Base-by-base conservation (phyloP, 1,140 invertebrate genomes). In the Aculops lycopersici region DNA sequence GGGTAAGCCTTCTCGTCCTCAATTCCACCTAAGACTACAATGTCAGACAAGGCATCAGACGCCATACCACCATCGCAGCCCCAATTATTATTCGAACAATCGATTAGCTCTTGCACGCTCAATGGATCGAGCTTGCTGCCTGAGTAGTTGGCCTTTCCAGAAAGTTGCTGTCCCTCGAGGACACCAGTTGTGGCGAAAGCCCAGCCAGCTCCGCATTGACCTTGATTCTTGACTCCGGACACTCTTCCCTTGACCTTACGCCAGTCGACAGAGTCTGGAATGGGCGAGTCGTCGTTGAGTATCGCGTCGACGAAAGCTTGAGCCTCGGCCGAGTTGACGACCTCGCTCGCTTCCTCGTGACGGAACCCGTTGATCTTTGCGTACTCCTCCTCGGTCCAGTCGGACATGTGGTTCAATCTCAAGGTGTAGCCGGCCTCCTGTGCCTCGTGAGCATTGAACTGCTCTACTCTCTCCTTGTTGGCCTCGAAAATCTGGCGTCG, bases 251-350 rank as follows among this genome's bases (percentile, higher is more conserved):
- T 46, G 8, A n/a, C 24, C 1, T 48, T 45, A 38, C 53, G 46
- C 59, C 60, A 63, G 44, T 63, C 60, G 41, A 61, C 36, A 17
- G 38, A 14, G 14, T 40, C 40, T 14, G 80, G 77, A 21, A 79
- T 21, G 41, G 60, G 52, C 20, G 75, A 4, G 15, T 21, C 21
- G 3, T 20, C 17, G 66, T 58, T 77, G 64, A 31, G n/a, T 8
- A 31, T 31, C n/a, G 24, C 24, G 24, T 31, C 24, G 24, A 31
- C n/a, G n/a, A n/a, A n/a, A n/a, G n/a, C n/a, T n/a, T n/a, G n/a
- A n/a, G n/a, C n/a, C n/a, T n/a, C n/a, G n/a, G n/a, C n/a, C n/a
- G n/a, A n/a, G n/a, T n/a, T n/a, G n/a, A n/a, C n/a, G n/a, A n/a
- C n/a, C n/a, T n/a, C n/a, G n/a, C n/a, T n/a, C n/a, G n/a, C n/a